phyloP scores from a whole-genome alignment of 2,113 vertebrate genomes.

The Eolophus roseicapilla region DNA sequence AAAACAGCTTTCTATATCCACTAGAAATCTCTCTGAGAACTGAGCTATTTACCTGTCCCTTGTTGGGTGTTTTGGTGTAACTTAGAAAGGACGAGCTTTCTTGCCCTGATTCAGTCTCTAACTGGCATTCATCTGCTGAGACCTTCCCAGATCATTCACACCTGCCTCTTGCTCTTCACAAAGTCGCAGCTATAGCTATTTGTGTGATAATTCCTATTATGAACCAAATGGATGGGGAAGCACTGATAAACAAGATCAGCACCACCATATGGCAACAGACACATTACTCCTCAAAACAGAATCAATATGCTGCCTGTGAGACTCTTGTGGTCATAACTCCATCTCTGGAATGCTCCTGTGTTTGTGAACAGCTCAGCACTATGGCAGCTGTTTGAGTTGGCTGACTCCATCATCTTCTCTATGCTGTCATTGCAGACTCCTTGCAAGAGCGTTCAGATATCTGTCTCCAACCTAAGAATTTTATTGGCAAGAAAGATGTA shows the following conservation, averaged over 20 bases:
- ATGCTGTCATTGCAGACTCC: neutral
- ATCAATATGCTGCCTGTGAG: neutral
- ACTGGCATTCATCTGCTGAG: neutral
- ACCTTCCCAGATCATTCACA: neutral
- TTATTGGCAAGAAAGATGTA: constrained; percentile 22
- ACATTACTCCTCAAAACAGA: neutral
- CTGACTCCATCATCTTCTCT: neutral
- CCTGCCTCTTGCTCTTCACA: neutral
- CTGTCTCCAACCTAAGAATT: constrained; percentile 27
- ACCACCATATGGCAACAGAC: neutral
- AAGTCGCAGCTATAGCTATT: neutral
- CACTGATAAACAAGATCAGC: neutral
- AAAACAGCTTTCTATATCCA: neutral
- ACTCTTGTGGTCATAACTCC: neutral
- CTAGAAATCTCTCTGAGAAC: neutral
- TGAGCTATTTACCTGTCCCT: neutral
- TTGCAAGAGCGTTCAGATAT: neutral
- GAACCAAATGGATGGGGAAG: neutral
- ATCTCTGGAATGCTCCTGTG: neutral
- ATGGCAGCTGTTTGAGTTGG: neutral
- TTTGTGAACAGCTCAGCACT: constrained; percentile 39
- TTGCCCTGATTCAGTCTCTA: neutral
- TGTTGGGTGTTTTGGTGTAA: neutral
- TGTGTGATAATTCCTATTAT: neutral
- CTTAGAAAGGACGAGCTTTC: neutral